phyloP scores from a whole-genome alignment of 1,140 invertebrate species.

The Tetranychus urticae region DNA sequence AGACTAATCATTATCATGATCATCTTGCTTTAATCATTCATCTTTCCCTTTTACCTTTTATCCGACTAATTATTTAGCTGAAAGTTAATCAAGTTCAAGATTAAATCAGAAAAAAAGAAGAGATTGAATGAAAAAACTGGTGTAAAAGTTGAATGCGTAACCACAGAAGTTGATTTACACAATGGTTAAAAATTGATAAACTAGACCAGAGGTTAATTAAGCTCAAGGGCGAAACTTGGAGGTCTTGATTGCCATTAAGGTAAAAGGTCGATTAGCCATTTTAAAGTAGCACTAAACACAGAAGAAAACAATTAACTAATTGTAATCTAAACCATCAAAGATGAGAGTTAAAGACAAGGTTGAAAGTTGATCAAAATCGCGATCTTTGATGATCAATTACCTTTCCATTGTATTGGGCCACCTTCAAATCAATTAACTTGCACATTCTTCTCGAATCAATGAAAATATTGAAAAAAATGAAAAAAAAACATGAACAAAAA shows the following conservation, averaged over 20 bases:
- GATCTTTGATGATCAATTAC: background rate
- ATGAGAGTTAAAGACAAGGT: background rate
- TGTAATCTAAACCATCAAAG: background rate
- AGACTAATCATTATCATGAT: background rate
- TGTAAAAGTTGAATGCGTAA: background rate
- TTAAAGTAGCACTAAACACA: no score
- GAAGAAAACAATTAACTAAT: background rate
- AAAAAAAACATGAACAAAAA: background rate
- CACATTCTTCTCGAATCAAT: background rate
- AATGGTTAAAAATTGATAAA: background rate
- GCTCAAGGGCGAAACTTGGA: background rate
- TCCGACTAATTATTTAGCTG: no score
- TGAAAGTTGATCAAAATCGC: background rate
- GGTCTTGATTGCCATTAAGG: background rate
- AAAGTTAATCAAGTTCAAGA: no score
- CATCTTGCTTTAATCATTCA: background rate
- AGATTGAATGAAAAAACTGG: no score
- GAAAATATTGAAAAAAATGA: conserved; percentile 9
- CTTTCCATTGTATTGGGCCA: background rate
- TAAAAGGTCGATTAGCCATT: no score
- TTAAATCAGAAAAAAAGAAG: no score
- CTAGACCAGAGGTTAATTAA: background rate
- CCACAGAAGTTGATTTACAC: background rate
- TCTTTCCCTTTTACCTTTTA: no score
- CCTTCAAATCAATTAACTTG: background rate